phyloP scores from a whole-genome alignment of 53 echinoderm and acorn worm genomes.

The Apostichopus leukothele region DNA sequence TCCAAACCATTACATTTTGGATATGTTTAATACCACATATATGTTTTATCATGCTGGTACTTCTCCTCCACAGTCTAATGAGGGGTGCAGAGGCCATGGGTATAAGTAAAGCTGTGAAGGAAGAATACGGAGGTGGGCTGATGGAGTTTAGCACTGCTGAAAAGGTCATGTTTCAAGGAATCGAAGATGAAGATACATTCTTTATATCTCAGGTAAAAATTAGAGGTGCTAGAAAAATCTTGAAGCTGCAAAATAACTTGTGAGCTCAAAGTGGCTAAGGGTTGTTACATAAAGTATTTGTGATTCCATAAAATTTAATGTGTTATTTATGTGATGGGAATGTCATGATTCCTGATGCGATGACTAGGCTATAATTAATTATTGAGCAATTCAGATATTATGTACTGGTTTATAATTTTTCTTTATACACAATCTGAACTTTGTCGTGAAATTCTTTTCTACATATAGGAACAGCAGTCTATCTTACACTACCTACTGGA shows the following conservation, averaged over 20 bases:
- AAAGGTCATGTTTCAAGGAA: conserved; percentile 79
- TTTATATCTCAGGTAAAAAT: conserved; percentile 81
- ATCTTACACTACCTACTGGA: conserved; percentile 85
- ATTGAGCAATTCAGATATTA: too few species aligned
- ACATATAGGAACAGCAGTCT: conserved; percentile 74
- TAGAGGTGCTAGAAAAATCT: too few species aligned
- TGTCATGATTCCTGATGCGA: too few species aligned
- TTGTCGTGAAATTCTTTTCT: too few species aligned
- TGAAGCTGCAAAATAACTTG: too few species aligned
- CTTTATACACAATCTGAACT: too few species aligned
- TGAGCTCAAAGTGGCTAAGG: too few species aligned
- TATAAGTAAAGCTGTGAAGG: conserved; percentile 78
- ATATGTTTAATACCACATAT: not conserved
- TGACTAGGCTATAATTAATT: too few species aligned
- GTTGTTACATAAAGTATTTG: too few species aligned
- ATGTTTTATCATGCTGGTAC: not conserved
- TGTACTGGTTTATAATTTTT: too few species aligned
- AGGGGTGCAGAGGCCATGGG: conserved; percentile 82
- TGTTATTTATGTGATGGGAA: too few species aligned
- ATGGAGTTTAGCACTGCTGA: conserved; percentile 90
- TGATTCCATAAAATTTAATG: too few species aligned
- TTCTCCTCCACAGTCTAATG: conserved; percentile 58
- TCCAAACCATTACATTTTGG: not conserved
- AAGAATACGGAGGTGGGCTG: conserved; percentile 92
- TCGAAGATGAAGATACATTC: conserved; percentile 67